phyloP scores from a whole-genome alignment of 2,113 vertebrate species.

The Orycteropus afer region DNA sequence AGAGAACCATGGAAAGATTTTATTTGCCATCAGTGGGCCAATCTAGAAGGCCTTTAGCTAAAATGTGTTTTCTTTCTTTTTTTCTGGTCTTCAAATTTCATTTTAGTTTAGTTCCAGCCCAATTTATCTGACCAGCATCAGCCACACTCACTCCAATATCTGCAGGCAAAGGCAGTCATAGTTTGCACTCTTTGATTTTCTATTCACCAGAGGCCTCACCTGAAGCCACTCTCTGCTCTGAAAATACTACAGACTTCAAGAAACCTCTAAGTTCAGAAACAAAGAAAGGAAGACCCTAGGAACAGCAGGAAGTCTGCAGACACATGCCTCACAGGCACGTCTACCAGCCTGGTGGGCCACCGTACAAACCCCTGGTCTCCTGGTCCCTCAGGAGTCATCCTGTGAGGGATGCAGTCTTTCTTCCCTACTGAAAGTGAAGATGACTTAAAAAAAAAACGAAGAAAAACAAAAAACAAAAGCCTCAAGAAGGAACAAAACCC shows the following conservation, averaged over 20 bases:
- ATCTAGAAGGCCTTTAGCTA: not conserved
- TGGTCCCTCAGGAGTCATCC: too few relatives aligned
- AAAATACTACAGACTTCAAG: not conserved
- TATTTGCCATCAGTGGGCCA: fast-evolving
- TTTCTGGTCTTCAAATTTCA: not conserved
- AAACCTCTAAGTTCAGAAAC: not conserved
- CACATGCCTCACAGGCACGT: not conserved
- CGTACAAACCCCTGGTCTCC: not conserved
- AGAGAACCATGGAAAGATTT: not conserved
- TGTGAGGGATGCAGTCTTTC: fast-evolving
- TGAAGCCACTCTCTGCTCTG: not conserved
- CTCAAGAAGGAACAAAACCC: too few relatives aligned
- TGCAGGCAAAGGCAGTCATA: not conserved
- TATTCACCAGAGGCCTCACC: not conserved
- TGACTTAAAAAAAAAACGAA: too few relatives aligned
- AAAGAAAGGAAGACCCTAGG: not conserved
- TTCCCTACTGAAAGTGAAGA: too few relatives aligned
- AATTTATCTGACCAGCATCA: fast-evolving
- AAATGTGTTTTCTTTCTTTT: not conserved
- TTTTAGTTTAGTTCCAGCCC: fast-evolving
- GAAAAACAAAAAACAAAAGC: too few relatives aligned
- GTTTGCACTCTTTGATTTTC: not conserved
- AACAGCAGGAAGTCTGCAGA: not conserved
- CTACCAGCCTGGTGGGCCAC: not conserved
- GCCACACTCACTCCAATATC: fast-evolving